Evolutionary conservation across 2,113 vertebrate genomes (phyloP).

Genomic region (Lasiurus cinereus): DNA sequence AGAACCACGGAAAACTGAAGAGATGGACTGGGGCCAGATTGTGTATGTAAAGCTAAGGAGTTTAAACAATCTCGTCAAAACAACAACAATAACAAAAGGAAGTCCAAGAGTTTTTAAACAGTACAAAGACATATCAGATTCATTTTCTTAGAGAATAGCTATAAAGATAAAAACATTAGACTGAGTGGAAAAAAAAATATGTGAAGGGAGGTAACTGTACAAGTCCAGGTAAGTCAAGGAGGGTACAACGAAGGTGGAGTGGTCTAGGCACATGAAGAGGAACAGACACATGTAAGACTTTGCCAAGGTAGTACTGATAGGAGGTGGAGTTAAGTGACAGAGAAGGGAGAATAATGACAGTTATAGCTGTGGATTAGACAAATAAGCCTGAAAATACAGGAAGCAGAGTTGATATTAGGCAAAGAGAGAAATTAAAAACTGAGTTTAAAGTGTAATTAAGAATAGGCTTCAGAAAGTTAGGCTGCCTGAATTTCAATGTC

Average conservation of each 20-base stretch:
- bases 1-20: neutral
- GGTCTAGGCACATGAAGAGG: no score
- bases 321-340: neutral
- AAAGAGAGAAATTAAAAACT: neutral
- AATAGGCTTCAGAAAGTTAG: neutral
- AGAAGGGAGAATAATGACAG: neutral
- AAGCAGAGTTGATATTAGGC: neutral
- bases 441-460: neutral
- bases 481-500: neutral
- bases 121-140: neutral
- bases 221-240: neutral
- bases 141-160: neutral
- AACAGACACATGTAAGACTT: neutral
- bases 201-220: neutral
- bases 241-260: neutral
- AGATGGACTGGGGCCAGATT: neutral
- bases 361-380: neutral
- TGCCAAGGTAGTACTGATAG: neutral
- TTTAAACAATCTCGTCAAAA: neutral
- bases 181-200: neutral
- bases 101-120: neutral
- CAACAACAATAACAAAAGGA: neutral
- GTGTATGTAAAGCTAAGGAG: neutral
- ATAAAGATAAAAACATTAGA: neutral
- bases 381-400: neutral